Base-by-base conservation (phyloP, 1,140 invertebrate species). In the Drosophila willistoni region DNA sequence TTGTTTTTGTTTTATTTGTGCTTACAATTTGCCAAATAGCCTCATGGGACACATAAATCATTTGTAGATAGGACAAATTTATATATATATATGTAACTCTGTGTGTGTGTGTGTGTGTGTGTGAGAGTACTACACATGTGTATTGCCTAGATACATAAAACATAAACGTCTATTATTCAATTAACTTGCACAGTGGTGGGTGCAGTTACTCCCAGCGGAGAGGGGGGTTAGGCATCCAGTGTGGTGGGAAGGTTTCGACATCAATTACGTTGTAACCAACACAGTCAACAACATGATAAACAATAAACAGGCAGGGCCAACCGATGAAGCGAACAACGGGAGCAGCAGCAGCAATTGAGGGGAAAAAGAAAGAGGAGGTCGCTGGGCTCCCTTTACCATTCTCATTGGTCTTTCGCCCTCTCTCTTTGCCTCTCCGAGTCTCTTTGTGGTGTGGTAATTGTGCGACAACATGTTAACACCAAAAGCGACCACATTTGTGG, bases 121-220 rank as follows among this genome's bases (percentile, higher is more conserved):
- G 56, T 36, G 36, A 7, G 51, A 29, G 59, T 55, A 60, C 57
- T 51, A 60, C 61, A 57, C 34, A 57, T 42, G 41, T 60, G 36
- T 60, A 54, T 67, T 34, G 54, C 42, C 41, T 68, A 44, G 74
- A 55, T 76, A 87, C 68, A 86, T 86, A 87, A 83, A 86, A 83
- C 84, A 89, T 89, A 86, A 86, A 83, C 76, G 83, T 70, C 83
- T 83, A 86, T 86, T 86, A 86, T 86, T 86, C 83, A 86, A 86
- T 86, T 86, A 86, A 86, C 79, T 79, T 42, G 64, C 72, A 73
- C 71, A 83, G 79, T 73, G 76, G 79, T 73, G 76, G 82, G 73
- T 60, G 42, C 54, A 51, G 44, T 51, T 51, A 51, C 19, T 22
- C 44, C 44, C 22, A 10, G 17, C 9, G 44, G 17, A 22, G 57